These are phyloP conservation scores for Pitta sordida DNA, from an alignment of 2,113 vertebrate species.

Conservation along the genomic window DNA sequence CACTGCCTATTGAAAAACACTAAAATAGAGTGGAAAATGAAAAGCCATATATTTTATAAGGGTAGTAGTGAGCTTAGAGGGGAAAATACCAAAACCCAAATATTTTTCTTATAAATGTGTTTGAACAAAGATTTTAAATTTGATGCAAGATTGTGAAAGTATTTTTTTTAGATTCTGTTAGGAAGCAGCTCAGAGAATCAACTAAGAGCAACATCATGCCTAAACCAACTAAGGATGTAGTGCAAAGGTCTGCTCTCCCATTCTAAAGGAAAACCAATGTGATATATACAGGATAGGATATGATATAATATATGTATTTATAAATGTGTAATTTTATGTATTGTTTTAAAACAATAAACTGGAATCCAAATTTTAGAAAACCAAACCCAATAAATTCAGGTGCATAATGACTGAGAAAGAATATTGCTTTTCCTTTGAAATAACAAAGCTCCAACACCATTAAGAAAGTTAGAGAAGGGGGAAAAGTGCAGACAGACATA, in stretches of 20 bases:
- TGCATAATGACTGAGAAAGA: not conserved
- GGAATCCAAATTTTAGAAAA: conserved; percentile 66
- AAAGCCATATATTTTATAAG: conserved; percentile 79
- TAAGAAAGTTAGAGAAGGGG: not conserved
- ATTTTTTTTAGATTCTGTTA: conserved; percentile 68
- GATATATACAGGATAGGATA: conserved; percentile 69
- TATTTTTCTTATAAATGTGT: conserved; percentile 57
- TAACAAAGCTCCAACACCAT: conserved; percentile 15
- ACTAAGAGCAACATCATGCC: conserved; percentile 37
- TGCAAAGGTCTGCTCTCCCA: conserved; percentile 45
- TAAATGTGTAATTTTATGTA: conserved; percentile 63
- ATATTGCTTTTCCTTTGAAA: conserved; percentile 50
- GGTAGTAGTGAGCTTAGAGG: conserved; percentile 42
- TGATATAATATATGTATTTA: conserved; percentile 77
- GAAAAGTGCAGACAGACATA: not conserved
- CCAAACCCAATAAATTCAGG: conserved; percentile 10
- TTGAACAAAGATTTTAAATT: conserved; percentile 58
- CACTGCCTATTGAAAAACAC: conserved; percentile 70
- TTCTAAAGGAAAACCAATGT: conserved; percentile 59
- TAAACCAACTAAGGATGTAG: not conserved
- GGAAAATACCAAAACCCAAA: conserved; percentile 18
- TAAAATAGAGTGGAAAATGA: conserved; percentile 56
- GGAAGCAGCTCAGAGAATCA: conserved; percentile 51
- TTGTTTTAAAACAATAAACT: conserved; percentile 71
- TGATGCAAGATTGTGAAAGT: conserved; percentile 56